Evolutionary conservation across 1,140 invertebrate species (phyloP).

Genomic region (Monomorium pharaonis): DNA sequence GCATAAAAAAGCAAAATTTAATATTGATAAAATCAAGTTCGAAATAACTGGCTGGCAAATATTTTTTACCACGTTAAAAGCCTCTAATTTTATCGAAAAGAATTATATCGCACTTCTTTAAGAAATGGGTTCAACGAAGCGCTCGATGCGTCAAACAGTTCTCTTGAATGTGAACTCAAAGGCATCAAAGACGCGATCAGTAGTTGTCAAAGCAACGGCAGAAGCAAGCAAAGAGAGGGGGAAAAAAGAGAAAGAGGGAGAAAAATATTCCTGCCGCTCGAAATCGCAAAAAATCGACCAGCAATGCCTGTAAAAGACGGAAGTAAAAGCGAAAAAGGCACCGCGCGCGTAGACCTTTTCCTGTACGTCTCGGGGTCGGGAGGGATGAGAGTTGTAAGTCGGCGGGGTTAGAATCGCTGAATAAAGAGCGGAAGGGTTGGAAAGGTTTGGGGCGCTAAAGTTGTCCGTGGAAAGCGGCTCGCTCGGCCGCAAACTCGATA

Average conservation of each 20-base stretch:
- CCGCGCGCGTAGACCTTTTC: constrained; percentile 32
- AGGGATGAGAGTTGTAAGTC: constrained; percentile 49
- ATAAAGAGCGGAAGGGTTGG: constrained; percentile 77
- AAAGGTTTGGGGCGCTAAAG: constrained; percentile 72
- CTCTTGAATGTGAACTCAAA: constrained; percentile 30
- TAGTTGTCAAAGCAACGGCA: constrained; percentile 32
- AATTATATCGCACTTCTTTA: not conserved
- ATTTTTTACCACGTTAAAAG: not conserved
- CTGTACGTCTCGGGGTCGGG: constrained; percentile 34
- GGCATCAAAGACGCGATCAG: constrained; percentile 43
- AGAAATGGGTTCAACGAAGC: constrained; percentile 12
- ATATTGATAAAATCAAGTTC: not conserved
- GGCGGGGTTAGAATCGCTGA: constrained; percentile 73
- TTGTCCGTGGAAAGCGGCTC: constrained; percentile 80
- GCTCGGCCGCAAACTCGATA: constrained; percentile 82
- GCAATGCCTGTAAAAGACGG: constrained; percentile 21
- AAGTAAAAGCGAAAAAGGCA: constrained; percentile 37
- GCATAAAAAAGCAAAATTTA: too few relatives aligned
- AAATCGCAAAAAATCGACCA: constrained; percentile 19
- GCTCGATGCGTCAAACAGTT: constrained; percentile 6
- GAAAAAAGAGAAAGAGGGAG: constrained; percentile 18
- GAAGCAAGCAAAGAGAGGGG: constrained; percentile 9
- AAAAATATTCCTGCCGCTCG: constrained; percentile 18
- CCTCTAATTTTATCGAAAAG: not conserved
- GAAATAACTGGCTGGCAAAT: not conserved